Evolutionary conservation across 2,797 vertebrate species (phyloP).

Genomic region (Hypotaenidia okinawae): DNA sequence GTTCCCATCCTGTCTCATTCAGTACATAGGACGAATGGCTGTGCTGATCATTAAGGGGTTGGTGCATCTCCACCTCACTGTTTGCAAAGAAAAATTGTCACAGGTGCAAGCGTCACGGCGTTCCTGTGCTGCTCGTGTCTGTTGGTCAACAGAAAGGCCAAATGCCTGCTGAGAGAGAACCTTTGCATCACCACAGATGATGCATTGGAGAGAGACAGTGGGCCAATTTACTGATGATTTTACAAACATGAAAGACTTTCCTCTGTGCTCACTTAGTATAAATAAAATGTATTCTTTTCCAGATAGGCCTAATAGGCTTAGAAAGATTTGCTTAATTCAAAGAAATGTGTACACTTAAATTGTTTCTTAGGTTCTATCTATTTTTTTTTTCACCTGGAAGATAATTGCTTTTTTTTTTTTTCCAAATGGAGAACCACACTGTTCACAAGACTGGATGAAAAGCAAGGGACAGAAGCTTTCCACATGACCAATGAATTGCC

Average conservation of each 20-base stretch:
- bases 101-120: accelerated
- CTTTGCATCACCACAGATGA: background rate
- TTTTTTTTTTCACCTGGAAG: background rate
- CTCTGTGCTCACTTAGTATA: background rate
- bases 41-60: background rate
- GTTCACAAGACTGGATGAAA: background rate
- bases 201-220: background rate
- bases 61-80: background rate
- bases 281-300: background rate
- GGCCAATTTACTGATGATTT: background rate
- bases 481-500: background rate
- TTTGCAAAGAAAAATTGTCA: background rate
- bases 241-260: background rate
- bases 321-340: background rate
- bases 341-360: background rate
- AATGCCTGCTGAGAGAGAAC: background rate
- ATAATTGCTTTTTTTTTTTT: background rate
- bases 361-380: background rate
- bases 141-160: background rate
- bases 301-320: background rate
- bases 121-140: background rate
- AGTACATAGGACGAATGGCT: background rate
- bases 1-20: background rate
- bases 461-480: background rate
- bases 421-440: background rate